Conservation (phyloP, 2,113 vertebrate genomes). For the Lasiurus cinereus region DNA sequence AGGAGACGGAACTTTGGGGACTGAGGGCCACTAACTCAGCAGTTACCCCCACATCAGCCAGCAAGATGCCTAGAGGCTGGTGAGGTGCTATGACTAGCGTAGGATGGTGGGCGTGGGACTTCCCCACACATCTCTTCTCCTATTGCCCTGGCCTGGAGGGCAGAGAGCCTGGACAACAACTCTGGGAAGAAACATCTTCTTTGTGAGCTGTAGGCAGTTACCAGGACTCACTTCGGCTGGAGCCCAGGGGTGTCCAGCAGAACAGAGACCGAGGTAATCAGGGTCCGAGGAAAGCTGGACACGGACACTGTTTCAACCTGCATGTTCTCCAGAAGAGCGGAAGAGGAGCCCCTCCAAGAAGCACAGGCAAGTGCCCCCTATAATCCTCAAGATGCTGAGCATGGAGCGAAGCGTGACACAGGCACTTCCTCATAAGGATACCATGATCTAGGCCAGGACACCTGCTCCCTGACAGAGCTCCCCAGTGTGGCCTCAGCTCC, state of each 20-base stretch:
- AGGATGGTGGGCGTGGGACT: background rate
- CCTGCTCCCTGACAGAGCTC: background rate
- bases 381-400: background rate
- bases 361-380: background rate
- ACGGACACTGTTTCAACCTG: background rate
- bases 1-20: background rate
- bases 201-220: background rate
- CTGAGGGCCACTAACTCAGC: background rate
- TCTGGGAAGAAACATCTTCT: background rate
- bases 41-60: background rate
- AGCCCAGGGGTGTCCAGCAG: background rate
- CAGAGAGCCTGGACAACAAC: background rate
- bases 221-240: background rate
- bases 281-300: background rate
- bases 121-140: background rate
- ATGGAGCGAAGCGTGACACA: rapidly evolving
- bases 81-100: background rate
- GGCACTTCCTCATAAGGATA: background rate
- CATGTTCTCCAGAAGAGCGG: background rate
- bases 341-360: background rate
- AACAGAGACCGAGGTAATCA: background rate
- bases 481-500: background rate
- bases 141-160: background rate
- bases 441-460: background rate
- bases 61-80: background rate